Conservation (phyloP, 53 echinoderm and acorn worm genomes). For the Henricia sp. region DNA sequence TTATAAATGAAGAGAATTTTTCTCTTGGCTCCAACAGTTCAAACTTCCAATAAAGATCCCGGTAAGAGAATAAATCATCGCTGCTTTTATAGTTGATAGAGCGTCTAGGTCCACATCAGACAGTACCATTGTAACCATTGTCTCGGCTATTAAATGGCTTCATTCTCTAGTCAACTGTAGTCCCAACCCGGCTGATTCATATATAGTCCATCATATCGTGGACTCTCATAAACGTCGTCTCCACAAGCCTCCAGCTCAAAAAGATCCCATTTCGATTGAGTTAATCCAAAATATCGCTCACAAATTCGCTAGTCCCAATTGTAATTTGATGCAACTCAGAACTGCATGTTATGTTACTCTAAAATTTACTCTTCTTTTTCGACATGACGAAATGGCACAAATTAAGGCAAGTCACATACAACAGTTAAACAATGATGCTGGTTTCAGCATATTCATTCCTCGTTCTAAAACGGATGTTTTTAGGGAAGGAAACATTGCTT, state of each 20-base stretch:
- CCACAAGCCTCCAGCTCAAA: slow-evolving; percentile 1
- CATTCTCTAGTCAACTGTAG: slow-evolving; percentile 4
- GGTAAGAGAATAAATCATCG: slow-evolving; percentile 7
- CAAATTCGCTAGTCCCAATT: not conserved
- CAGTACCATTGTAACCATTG: not conserved
- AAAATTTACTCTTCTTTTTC: not conserved
- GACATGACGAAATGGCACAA: slow-evolving; percentile 11
- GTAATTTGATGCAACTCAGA: slow-evolving; percentile 1
- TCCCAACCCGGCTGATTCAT: slow-evolving; percentile 3
- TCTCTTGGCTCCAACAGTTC: not conserved
- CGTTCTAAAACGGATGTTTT: slow-evolving; percentile 19
- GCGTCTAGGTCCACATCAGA: slow-evolving; percentile 15
- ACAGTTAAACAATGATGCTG: not conserved
- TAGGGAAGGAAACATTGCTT: slow-evolving; percentile 20
- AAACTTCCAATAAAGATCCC: not conserved
- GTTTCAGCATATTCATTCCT: slow-evolving; percentile 3
- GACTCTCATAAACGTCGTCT: not conserved
- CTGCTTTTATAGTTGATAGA: not conserved
- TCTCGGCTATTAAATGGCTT: not conserved
- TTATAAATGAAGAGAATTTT: slow-evolving; percentile 19
- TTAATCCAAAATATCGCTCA: not conserved
- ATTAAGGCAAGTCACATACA: slow-evolving; percentile 20
- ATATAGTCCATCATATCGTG: not conserved
- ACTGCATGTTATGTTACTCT: slow-evolving; percentile 8
- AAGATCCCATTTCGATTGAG: not conserved